A percentile compares a stretch with the other conserved stretches of the same genome.
phyloP scores from a whole-genome alignment of 2,797 vertebrate genomes.

The Takifugu ocellatus region DNA sequence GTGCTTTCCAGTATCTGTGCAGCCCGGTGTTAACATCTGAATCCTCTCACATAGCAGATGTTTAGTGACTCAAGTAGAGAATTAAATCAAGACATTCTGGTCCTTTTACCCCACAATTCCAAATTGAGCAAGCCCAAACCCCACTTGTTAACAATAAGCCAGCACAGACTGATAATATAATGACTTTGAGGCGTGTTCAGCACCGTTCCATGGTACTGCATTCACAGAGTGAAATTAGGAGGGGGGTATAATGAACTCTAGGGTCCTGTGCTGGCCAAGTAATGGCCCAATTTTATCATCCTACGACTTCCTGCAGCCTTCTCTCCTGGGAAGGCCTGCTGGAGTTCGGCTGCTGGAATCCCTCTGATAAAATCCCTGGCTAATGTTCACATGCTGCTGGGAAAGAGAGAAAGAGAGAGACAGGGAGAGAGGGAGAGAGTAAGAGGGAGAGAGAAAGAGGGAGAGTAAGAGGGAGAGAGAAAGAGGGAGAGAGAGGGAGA shows the following conservation, averaged over 20 bases:
- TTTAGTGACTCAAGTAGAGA: slow-evolving; percentile 1
- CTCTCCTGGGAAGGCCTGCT: slow-evolving; percentile 76
- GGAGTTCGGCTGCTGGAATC: slow-evolving; percentile 70
- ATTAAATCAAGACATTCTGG: background rate
- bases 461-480: no score
- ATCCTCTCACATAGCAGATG: background rate
- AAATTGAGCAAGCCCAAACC: background rate
- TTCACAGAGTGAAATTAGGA: slow-evolving; percentile 59
- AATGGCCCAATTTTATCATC: slow-evolving; percentile 82
- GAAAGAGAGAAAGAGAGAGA: slow-evolving; percentile 57
- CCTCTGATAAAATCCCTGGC: slow-evolving; percentile 79
- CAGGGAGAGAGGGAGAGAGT: slow-evolving; percentile 15
- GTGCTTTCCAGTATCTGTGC: background rate
- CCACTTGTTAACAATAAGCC: background rate
- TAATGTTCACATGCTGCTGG: slow-evolving; percentile 78
- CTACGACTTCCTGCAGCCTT: slow-evolving; percentile 81
- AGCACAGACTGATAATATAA: slow-evolving; percentile 7
- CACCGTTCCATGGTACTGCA: slow-evolving; percentile 57
- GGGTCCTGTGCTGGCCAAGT: slow-evolving; percentile 75
- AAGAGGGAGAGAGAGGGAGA: no score
- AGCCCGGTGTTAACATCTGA: background rate
- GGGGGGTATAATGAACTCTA: slow-evolving; percentile 73
- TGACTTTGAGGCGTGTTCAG: slow-evolving; percentile 45
- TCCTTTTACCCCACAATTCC: background rate
- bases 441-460: slow-evolving; percentile 13